Evolutionary conservation across 1,140 invertebrate genomes (phyloP).

Genomic region (Drosophila ambigua): DNA sequence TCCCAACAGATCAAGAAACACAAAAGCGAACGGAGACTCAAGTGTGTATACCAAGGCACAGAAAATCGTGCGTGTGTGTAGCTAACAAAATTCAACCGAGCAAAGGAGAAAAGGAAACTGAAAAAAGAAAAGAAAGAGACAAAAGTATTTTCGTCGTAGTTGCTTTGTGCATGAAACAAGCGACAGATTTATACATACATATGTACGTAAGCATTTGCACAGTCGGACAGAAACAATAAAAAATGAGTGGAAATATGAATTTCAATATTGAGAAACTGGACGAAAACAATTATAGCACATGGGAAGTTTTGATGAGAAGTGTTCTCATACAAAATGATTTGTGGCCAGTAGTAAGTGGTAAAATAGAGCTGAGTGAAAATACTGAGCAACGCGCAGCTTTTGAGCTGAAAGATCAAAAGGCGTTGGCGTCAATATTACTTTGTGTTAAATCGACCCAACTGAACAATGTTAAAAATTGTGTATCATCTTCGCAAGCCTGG

Average conservation of each 20-base stretch:
- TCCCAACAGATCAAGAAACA: slow-evolving; percentile 9
- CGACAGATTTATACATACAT: no score
- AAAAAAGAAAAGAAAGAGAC: no score
- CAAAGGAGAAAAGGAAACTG: no score
- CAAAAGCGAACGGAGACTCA: slow-evolving; percentile 3
- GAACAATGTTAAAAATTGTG: neutral
- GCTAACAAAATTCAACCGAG: no score
- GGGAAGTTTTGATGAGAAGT: slow-evolving; percentile 8
- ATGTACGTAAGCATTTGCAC: no score
- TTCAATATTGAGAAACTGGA: slow-evolving; percentile 4
- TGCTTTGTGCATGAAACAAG: no score
- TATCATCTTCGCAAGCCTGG: neutral
- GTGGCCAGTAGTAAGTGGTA: neutral
- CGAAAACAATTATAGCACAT: neutral
- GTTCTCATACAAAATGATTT: neutral
- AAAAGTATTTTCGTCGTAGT: no score
- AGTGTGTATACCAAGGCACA: no score
- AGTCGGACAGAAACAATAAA: no score
- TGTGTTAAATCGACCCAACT: no score
- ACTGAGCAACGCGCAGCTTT: neutral
- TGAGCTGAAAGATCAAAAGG: neutral
- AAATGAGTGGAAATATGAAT: slow-evolving; percentile 1
- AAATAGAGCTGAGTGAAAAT: neutral
- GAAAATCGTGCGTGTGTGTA: no score
- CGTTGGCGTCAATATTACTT: no score